phyloP scores from a whole-genome alignment of 2,113 vertebrate species.

The Mixornis gularis region DNA sequence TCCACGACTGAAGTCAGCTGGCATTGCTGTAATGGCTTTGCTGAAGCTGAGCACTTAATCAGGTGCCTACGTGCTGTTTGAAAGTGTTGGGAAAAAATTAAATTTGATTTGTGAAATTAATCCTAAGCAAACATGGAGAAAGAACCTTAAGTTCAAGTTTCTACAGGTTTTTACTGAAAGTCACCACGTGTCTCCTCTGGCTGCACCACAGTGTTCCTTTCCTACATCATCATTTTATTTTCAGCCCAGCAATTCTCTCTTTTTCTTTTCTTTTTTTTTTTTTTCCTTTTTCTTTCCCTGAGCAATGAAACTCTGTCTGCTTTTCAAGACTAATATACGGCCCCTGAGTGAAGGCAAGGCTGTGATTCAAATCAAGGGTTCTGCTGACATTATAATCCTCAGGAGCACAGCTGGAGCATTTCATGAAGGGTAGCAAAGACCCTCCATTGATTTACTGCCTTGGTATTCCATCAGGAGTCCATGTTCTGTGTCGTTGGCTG shows the following conservation, averaged over 20 bases:
- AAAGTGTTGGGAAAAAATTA: background rate
- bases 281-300: background rate
- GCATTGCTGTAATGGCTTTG: background rate
- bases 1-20: background rate
- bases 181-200: background rate
- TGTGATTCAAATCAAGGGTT: slow-evolving; percentile 67
- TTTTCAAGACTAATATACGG: slow-evolving; percentile 40
- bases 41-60: background rate
- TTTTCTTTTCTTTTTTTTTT: background rate
- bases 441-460: slow-evolving; percentile 62
- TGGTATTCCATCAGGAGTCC: slow-evolving; percentile 58
- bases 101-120: background rate
- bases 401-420: slow-evolving; percentile 64
- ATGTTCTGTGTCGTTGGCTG: slow-evolving; percentile 38
- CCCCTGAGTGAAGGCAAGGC: slow-evolving; percentile 63
- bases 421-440: slow-evolving; percentile 53
- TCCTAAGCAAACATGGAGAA: background rate
- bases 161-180: background rate
- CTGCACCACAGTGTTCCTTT: background rate
- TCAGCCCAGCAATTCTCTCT: slow-evolving; percentile 9
- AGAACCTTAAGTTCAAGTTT: background rate
- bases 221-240: slow-evolving; percentile 53
- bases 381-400: slow-evolving; percentile 67
- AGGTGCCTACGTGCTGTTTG: background rate
- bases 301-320: slow-evolving; percentile 36